A percentile compares a stretch with the other conserved stretches of the same genome.
phyloP scores from a whole-genome alignment of 2,888 invertebrate genomes.

The Sepiola atlantica region DNA sequence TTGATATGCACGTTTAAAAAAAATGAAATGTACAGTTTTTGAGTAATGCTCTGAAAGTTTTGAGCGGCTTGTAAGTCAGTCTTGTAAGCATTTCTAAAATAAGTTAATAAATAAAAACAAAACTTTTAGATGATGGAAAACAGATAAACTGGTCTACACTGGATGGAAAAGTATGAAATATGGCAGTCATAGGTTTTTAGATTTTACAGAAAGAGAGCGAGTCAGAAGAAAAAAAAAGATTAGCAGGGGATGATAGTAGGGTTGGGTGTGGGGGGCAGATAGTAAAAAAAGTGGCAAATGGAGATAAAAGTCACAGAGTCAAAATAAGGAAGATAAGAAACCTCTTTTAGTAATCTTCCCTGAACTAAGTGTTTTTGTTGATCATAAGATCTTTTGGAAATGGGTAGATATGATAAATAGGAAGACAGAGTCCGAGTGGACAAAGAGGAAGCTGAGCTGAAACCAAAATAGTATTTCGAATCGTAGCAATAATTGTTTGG shows the following conservation, averaged over 20 bases:
- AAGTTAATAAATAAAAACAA: background rate
- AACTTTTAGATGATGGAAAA: background rate
- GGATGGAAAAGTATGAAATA: background rate
- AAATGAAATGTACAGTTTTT: background rate
- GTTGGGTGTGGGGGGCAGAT: background rate
- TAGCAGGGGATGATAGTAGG: too few relatives aligned
- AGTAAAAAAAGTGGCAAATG: background rate
- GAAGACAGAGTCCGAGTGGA: background rate
- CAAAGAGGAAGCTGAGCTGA: background rate
- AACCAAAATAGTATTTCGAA: too few relatives aligned
- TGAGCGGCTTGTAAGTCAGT: background rate
- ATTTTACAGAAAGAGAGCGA: background rate
- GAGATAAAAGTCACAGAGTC: background rate
- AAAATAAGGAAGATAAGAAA: background rate
- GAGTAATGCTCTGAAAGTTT: background rate
- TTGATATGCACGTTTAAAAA: background rate
- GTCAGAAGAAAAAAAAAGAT: background rate
- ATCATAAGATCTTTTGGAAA: background rate
- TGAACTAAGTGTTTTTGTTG: background rate
- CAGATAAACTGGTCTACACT: background rate
- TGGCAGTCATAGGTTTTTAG: background rate
- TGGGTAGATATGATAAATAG: background rate
- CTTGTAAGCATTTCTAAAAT: background rate
- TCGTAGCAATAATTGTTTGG: too few relatives aligned
- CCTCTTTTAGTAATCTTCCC: background rate